These are phyloP conservation scores for Campoletis sonorensis DNA, from an alignment of 1,140 invertebrate species.

Conservation along the genomic window DNA sequence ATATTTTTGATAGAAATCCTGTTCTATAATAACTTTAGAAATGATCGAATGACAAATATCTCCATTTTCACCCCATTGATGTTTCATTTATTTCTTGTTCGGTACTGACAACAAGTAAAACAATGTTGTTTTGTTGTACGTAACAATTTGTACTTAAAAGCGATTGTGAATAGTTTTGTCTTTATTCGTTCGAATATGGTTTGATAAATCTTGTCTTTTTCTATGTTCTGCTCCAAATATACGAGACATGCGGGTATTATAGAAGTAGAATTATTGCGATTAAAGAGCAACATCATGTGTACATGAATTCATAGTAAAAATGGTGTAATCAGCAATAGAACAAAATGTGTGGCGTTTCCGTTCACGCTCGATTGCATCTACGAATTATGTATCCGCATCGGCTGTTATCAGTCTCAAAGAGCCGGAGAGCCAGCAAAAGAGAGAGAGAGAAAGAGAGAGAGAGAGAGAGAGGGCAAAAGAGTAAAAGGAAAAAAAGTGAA, in stretches of 20 bases:
- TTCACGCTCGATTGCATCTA: constrained; percentile 27
- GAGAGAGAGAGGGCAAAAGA: not conserved
- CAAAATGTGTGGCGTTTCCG: constrained; percentile 14
- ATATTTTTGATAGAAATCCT: too few relatives aligned
- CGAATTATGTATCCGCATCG: constrained; percentile 27
- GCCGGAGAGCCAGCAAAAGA: not conserved
- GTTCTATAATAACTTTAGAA: too few relatives aligned
- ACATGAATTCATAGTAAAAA: not conserved
- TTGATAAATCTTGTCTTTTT: not conserved
- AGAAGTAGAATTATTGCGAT: not conserved
- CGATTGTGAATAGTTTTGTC: not conserved
- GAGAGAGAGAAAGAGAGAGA: not conserved
- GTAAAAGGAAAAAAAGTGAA: not conserved
- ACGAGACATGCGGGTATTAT: not conserved
- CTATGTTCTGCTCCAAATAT: constrained; percentile 7
- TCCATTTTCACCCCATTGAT: too few relatives aligned
- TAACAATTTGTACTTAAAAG: not conserved
- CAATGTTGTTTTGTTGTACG: not conserved
- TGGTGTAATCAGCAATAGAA: not conserved
- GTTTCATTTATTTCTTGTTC: too few relatives aligned
- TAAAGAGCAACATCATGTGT: not conserved
- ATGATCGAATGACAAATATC: too few relatives aligned
- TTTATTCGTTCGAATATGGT: not conserved
- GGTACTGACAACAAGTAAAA: too few relatives aligned
- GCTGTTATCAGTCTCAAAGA: not conserved